These are phyloP conservation scores for Novumbra hubbsi DNA, from an alignment of 2,797 vertebrate species.

Conservation along the genomic window DNA sequence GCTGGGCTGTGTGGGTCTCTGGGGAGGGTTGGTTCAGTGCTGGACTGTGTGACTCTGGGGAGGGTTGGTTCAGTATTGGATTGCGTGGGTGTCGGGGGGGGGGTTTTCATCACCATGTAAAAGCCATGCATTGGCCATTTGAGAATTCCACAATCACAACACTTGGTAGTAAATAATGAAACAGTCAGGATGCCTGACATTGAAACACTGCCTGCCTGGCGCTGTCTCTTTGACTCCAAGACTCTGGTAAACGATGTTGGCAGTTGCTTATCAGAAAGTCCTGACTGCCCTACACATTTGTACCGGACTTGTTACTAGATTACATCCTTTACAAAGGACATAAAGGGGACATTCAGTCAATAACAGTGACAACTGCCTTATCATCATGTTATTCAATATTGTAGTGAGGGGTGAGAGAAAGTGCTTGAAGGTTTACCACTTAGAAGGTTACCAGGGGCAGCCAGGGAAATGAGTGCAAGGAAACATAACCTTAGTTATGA, in stretches of 20 bases:
- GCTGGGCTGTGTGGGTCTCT: background rate
- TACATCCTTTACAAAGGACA: background rate
- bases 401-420: background rate
- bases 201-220: background rate
- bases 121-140: background rate
- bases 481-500: too few relatives aligned
- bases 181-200: background rate
- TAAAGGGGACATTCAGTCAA: background rate
- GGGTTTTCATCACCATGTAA: background rate
- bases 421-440: too few relatives aligned
- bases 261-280: background rate
- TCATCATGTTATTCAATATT: background rate
- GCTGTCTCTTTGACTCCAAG: background rate
- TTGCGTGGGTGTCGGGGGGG: background rate
- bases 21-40: background rate
- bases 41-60: background rate
- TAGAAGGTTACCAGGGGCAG: too few relatives aligned
- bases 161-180: constrained; percentile 6
- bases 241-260: background rate
- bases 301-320: background rate
- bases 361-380: background rate
- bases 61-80: background rate
- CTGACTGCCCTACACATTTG: background rate
- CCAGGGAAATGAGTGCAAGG: too few relatives aligned
- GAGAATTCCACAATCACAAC: background rate